phyloP scores from a whole-genome alignment of 2,888 invertebrate species.

The Leucania comma region DNA sequence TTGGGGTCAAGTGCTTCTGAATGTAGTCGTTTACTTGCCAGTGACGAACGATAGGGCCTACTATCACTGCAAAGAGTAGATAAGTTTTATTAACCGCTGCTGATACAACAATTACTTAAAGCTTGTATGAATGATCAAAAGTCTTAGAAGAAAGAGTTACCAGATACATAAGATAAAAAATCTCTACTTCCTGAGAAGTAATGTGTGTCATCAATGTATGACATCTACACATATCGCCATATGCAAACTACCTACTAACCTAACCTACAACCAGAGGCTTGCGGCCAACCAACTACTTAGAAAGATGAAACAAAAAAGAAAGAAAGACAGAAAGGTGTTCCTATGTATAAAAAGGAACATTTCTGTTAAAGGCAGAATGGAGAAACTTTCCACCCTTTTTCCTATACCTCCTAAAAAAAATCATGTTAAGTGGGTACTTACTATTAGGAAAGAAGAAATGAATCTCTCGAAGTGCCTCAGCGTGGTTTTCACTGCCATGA shows the following conservation, averaged over 20 bases:
- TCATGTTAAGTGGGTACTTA: slow-evolving; percentile 88
- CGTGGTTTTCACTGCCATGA: slow-evolving; percentile 94
- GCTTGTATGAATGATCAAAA: background rate
- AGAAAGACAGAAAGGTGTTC: background rate
- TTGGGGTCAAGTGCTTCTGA: slow-evolving; percentile 92
- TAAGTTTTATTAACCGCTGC: slow-evolving; percentile 4
- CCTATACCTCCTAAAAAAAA: background rate
- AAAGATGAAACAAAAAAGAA: background rate
- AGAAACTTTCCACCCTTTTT: background rate
- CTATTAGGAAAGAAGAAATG: slow-evolving; percentile 96
- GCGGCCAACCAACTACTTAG: background rate
- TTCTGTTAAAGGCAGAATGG: background rate
- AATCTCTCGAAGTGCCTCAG: slow-evolving; percentile 94
- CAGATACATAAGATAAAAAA: background rate
- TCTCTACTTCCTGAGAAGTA: too few relatives aligned
- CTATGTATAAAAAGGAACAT: background rate
- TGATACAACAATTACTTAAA: background rate
- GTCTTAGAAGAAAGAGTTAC: background rate
- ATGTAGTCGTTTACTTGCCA: slow-evolving; percentile 93
- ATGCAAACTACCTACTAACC: background rate
- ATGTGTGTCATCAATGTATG: background rate
- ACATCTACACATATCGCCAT: background rate
- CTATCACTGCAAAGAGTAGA: slow-evolving; percentile 90
- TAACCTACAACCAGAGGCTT: background rate
- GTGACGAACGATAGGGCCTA: slow-evolving; percentile 93